These are phyloP conservation scores for Strigops habroptila DNA, from an alignment of 2,113 vertebrate genomes.

Conservation along the genomic window DNA sequence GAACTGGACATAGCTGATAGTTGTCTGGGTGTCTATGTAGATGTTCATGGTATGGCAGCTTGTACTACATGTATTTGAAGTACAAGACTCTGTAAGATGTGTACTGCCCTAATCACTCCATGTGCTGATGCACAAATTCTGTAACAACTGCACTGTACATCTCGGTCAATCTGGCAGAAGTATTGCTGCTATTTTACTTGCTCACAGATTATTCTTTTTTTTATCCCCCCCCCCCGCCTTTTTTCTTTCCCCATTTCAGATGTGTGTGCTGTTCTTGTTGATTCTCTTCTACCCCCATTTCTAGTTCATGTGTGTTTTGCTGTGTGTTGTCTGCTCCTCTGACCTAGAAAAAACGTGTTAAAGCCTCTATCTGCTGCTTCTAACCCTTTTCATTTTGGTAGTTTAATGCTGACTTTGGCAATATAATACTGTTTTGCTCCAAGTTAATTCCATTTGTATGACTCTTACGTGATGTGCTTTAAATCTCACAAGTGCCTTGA, in stretches of 20 bases:
- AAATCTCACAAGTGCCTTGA: neutral
- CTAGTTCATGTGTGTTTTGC: neutral
- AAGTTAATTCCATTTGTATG: neutral
- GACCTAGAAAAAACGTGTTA: neutral
- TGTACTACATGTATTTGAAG: neutral
- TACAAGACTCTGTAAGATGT: neutral
- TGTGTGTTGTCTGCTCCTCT: neutral
- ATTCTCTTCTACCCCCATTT: rapidly evolving
- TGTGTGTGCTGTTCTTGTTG: neutral
- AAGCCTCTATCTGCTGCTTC: neutral
- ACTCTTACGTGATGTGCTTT: neutral
- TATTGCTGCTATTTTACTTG: neutral
- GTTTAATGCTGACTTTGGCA: neutral
- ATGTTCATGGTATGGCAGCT: rapidly evolving
- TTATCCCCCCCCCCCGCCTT: neutral
- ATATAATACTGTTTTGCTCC: neutral
- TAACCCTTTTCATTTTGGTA: neutral
- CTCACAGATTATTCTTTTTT: neutral
- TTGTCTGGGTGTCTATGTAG: rapidly evolving
- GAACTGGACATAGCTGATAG: neutral
- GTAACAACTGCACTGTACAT: neutral
- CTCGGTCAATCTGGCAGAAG: rapidly evolving
- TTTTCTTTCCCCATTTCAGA: too few species aligned
- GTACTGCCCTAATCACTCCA: neutral
- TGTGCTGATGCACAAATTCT: neutral